A percentile compares a stretch with the other conserved stretches of the same genome.
These are phyloP conservation scores for Pammene aurita DNA, from an alignment of 2,888 invertebrate species.

Conservation along the genomic window DNA sequence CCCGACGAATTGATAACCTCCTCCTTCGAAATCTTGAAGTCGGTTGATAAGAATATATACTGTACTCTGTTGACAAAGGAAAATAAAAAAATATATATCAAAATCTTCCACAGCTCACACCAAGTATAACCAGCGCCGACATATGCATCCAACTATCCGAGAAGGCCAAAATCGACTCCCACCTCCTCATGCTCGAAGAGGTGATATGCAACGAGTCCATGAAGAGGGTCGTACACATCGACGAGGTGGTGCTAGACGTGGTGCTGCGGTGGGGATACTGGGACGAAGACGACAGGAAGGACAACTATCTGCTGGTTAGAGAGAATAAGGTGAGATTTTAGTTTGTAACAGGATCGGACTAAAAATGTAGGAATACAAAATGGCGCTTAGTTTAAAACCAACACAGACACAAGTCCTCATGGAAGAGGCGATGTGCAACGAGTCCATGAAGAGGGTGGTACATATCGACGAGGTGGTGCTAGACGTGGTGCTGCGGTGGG, in stretches of 20 bases:
- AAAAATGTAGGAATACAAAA: too few relatives aligned
- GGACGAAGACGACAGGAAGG: constrained; percentile 92
- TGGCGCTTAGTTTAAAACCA: too few relatives aligned
- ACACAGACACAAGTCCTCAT: too few relatives aligned
- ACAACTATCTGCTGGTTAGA: constrained; percentile 89
- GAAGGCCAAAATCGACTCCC: constrained; percentile 85
- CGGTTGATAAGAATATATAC: too few relatives aligned
- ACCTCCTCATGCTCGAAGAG: constrained; percentile 90
- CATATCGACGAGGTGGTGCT: constrained; percentile 89
- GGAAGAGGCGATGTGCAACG: constrained; percentile 91
- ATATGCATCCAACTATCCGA: constrained; percentile 88
- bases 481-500: constrained; percentile 90
- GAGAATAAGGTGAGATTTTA: constrained; percentile 64
- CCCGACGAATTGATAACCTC: too few relatives aligned
- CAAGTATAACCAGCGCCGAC: constrained; percentile 89
- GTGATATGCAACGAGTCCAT: constrained; percentile 89
- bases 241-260: constrained; percentile 87
- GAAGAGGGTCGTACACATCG: constrained; percentile 90
- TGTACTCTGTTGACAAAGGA: too few relatives aligned
- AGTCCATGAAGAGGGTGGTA: constrained; percentile 88
- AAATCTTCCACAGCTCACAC: constrained; percentile 84
- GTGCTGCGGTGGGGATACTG: constrained; percentile 94
- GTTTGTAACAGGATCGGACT: too few relatives aligned
- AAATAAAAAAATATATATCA: not conserved
- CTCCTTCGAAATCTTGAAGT: too few relatives aligned